phyloP scores from a whole-genome alignment of 2,797 vertebrate species.

The Hyperoplus lanceolatus region DNA sequence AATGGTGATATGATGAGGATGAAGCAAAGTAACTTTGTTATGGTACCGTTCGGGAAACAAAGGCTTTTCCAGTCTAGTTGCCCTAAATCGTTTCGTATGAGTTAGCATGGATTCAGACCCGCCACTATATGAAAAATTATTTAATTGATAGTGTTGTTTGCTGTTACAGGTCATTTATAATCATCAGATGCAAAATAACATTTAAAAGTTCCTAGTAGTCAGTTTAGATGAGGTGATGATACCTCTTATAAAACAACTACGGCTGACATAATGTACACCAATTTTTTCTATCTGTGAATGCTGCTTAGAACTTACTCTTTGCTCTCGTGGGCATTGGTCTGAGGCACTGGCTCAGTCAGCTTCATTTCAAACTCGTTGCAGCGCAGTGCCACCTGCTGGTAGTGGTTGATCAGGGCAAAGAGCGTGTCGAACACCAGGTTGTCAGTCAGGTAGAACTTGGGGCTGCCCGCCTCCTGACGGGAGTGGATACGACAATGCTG shows the following conservation, averaged over 20 bases:
- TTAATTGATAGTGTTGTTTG: too few species aligned
- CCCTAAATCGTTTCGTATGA: too few species aligned
- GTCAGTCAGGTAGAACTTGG: constrained; percentile 99
- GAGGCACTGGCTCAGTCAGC: constrained; percentile 96
- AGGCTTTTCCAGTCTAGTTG: too few species aligned
- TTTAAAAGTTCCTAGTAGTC: background rate
- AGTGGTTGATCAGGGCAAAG: constrained; percentile 97
- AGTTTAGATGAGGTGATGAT: too few species aligned
- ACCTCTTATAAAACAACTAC: background rate
- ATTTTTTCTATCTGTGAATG: background rate
- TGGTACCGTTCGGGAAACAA: too few species aligned
- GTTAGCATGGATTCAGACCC: too few species aligned
- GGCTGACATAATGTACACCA: background rate
- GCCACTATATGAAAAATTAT: background rate
- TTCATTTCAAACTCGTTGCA: constrained; percentile 99
- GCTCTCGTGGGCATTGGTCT: constrained; percentile 98
- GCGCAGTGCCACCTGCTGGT: constrained; percentile 97
- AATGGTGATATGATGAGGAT: too few species aligned
- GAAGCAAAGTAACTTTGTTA: too few species aligned
- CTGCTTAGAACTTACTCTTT: constrained; percentile 91
- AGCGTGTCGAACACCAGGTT: constrained; percentile 98
- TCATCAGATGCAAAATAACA: too few species aligned
- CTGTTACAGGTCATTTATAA: too few species aligned
- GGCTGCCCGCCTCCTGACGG: constrained; percentile 95
- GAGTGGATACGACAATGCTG: constrained; percentile 99